phyloP scores from a whole-genome alignment of 1,140 invertebrate genomes.

The Zaprionus tsacasi region DNA sequence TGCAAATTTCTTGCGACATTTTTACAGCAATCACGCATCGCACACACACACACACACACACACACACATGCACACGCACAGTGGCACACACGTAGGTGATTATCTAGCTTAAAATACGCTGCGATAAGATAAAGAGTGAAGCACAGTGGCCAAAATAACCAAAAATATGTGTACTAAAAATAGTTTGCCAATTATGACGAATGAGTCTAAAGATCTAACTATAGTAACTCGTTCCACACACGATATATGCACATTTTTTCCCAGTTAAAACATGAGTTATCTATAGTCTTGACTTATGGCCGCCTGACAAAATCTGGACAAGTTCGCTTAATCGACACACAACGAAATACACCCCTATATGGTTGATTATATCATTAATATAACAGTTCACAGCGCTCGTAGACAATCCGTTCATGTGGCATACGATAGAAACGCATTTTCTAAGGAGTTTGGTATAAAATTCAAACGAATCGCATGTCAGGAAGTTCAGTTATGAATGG shows the following conservation, averaged over 20 bases:
- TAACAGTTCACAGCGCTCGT: background rate
- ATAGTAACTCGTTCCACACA: constrained; percentile 14
- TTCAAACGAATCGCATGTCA: background rate
- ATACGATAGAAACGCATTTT: background rate
- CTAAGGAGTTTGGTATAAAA: background rate
- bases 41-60: background rate
- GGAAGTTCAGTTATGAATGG: constrained; percentile 28
- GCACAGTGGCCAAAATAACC: constrained; percentile 20
- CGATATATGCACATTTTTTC: too few species aligned
- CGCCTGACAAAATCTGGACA: background rate
- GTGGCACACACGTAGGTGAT: constrained; percentile 16
- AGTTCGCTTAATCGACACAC: background rate
- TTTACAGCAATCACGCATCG: constrained; percentile 29
- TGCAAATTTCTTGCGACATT: constrained; percentile 40
- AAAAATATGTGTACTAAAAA: constrained; percentile 23
- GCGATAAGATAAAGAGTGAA: constrained; percentile 43
- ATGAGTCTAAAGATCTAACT: background rate
- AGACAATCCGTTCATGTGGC: background rate
- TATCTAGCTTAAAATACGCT: constrained; percentile 40
- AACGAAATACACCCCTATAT: background rate
- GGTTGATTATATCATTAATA: background rate
- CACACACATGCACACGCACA: too few species aligned
- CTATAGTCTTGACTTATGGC: background rate
- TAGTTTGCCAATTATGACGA: constrained; percentile 25
- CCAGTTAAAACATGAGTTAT: background rate